Evolutionary conservation across 2,888 invertebrate genomes (phyloP).

Genomic region (Tubiluchus corallicola): DNA sequence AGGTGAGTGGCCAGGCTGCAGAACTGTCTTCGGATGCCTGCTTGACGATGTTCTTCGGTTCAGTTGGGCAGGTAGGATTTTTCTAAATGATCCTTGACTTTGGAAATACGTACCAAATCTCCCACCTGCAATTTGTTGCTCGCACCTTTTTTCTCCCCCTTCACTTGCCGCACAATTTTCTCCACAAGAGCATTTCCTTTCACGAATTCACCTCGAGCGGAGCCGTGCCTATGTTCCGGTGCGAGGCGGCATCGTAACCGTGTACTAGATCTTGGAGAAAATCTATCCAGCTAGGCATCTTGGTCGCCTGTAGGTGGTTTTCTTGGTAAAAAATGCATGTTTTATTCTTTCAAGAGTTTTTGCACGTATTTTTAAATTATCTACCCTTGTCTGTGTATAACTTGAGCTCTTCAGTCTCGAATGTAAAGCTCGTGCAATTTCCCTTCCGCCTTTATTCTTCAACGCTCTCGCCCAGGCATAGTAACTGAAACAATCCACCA

Average conservation of each 20-base stretch:
- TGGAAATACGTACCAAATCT: no score
- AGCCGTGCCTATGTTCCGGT: background rate
- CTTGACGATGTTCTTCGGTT: no score
- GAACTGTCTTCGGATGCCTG: no score
- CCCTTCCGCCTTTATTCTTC: slow-evolving; percentile 15
- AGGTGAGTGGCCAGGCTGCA: no score
- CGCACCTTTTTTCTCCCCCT: no score
- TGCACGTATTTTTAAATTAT: slow-evolving; percentile 14
- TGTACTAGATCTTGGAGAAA: background rate
- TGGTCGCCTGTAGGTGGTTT: slow-evolving; percentile 18
- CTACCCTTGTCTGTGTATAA: slow-evolving; percentile 15
- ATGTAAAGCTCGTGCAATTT: slow-evolving; percentile 13
- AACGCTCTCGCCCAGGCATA: slow-evolving; percentile 16
- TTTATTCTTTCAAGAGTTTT: slow-evolving; percentile 11
- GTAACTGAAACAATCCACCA: slow-evolving; percentile 18
- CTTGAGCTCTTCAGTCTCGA: slow-evolving; percentile 9
- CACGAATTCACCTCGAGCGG: background rate
- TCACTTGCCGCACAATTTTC: no score
- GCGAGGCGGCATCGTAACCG: slow-evolving; percentile 4
- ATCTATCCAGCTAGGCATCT: slow-evolving; percentile 12
- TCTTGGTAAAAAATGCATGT: slow-evolving; percentile 16
- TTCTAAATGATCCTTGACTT: no score
- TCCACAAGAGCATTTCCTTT: background rate
- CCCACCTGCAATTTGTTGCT: no score
- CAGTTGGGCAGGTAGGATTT: no score